Percentiles rank a stretch among this genome's conserved stretches.
These are phyloP conservation scores for Anser brachyrhynchus DNA, from an alignment of 2,113 vertebrate species.

Conservation along the genomic window DNA sequence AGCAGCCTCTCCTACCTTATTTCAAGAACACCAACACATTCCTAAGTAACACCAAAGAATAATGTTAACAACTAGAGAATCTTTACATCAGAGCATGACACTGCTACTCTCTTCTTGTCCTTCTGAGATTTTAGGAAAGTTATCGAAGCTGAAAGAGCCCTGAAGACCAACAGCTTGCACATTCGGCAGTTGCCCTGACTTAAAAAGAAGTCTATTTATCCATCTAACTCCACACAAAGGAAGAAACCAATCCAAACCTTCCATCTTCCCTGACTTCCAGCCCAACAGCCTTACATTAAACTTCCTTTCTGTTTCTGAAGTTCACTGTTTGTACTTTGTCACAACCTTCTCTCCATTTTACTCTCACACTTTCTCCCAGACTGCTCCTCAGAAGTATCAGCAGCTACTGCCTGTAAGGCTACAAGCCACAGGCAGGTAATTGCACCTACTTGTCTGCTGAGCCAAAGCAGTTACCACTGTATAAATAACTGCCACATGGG, in stretches of 20 bases:
- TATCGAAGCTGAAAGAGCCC: background rate
- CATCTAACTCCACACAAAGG: background rate
- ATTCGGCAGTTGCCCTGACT: background rate
- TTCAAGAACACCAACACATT: background rate
- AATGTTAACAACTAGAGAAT: background rate
- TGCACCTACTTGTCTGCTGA: background rate
- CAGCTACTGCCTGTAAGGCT: background rate
- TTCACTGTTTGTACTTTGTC: background rate
- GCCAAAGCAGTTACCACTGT: fast-evolving
- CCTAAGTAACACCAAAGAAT: background rate
- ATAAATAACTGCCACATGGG: fast-evolving
- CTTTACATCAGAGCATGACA: background rate
- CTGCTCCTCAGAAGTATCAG: background rate
- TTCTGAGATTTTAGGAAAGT: background rate
- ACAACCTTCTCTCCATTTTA: background rate
- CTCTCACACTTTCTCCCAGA: background rate
- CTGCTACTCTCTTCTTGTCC: background rate
- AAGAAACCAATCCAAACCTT: background rate
- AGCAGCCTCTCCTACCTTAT: background rate
- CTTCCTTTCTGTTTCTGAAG: background rate
- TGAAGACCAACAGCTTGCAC: background rate
- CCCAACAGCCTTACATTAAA: background rate
- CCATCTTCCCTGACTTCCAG: background rate
- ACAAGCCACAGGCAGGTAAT: background rate
- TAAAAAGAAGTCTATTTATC: background rate